phyloP scores from a whole-genome alignment of 2,113 vertebrate genomes.

The Pitta sordida region DNA sequence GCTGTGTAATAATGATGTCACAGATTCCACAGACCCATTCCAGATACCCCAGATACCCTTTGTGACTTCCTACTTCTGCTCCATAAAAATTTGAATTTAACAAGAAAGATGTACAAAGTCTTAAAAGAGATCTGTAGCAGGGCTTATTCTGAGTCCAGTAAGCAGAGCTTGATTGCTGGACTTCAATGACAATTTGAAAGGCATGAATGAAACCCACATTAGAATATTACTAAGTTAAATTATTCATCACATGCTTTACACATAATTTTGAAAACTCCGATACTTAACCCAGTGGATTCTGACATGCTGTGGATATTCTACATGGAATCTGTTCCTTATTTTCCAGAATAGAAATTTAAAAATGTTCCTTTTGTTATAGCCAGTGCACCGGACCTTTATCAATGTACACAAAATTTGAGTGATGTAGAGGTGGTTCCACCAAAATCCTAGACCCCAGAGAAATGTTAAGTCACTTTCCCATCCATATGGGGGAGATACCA shows the following conservation, averaged over 20 bases:
- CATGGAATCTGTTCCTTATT: neutral
- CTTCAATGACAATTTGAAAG: neutral
- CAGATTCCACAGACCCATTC: neutral
- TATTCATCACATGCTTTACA: neutral
- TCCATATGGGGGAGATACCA: neutral
- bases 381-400: fast-evolving
- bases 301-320: neutral
- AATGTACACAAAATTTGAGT: neutral
- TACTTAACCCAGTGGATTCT: neutral
- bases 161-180: neutral
- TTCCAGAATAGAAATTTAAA: neutral
- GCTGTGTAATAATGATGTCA: neutral
- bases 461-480: neutral
- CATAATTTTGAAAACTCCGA: neutral
- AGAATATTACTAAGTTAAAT: neutral
- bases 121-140: neutral
- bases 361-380: neutral
- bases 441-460: neutral
- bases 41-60: neutral
- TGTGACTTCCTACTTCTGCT: neutral
- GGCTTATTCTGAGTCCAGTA: neutral
- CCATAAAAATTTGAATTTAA: neutral
- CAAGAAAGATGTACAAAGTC: neutral
- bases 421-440: neutral
- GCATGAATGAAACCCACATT: neutral